Evolutionary conservation across 2,888 invertebrate genomes (phyloP), one percentile per base, ranked within the genome.

Genomic region (Agonopterix heracliana): DNA sequence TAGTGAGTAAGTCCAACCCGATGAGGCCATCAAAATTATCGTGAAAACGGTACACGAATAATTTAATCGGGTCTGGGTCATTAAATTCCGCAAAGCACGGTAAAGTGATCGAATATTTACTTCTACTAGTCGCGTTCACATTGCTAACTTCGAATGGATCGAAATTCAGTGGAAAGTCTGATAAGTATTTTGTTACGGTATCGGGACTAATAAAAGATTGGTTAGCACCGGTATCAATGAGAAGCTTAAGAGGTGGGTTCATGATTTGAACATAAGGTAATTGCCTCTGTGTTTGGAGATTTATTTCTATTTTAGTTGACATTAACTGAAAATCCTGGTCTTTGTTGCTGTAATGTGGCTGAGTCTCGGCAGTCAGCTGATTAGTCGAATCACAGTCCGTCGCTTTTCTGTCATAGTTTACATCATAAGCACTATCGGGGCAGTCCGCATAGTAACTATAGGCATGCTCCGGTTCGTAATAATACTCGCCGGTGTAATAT

Each of bases 11-110:
- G 44, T 59, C 59, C 9, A 41, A 44, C 3, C 55, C 55, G 9
- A 56, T 53, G 7, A 57, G 11, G 1, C 57, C 57, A 26, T 57
- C 55, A 40, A 57, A 57, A 36, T 50, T 48, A 26, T 56, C 46
- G 17, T 57, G 57, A 41, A 57, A 52, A 10, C n/a, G n/a, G n/a
- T n/a, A n/a, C n/a, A n/a, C n/a, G n/a, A n/a, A n/a, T n/a, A n/a
- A n/a, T 44, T 38, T 53, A n/a, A 53, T 52, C 11, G 36, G 1
- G 1, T 49, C 34, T 2, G n/a, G 0, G 1, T 45, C 45, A 1
- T 48, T 3, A 26, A 51, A 48, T 46, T 51, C 51, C 2, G 11
- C 1, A 17, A 48, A 46, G 9, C 46, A 34, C 1, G 48, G 51
- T 1, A 51, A 1, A 9, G 11, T 12, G 2, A 44, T 44, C 3